Conservation (phyloP, 2,888 invertebrate species). For the Heliothis peltigera region DNA sequence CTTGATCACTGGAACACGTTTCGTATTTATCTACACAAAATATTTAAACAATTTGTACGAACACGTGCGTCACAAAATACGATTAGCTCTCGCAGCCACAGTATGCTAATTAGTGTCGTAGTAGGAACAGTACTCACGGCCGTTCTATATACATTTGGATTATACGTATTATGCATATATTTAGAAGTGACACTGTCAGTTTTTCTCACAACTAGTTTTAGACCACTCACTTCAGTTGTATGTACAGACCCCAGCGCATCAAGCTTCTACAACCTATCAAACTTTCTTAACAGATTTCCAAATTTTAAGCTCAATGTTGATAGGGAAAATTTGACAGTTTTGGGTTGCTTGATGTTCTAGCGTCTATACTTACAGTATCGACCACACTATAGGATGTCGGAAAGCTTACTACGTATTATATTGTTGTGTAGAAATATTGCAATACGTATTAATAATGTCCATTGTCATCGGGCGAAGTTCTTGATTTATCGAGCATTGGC, state of each 20-base stretch:
- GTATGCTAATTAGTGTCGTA: conserved; percentile 67
- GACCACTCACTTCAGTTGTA: background rate
- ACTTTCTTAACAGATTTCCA: too few species aligned
- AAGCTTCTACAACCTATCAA: too few species aligned
- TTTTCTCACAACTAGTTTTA: background rate
- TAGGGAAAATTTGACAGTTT: too few species aligned
- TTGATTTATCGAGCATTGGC: conserved; percentile 34
- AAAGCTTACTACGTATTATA: conserved; percentile 6
- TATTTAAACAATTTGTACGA: conserved; percentile 70
- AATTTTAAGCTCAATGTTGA: too few species aligned
- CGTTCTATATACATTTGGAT: conserved; percentile 25
- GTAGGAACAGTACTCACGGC: conserved; percentile 51
- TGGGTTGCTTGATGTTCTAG: too few species aligned
- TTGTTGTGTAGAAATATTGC: conserved; percentile 7
- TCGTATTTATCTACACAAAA: conserved; percentile 70
- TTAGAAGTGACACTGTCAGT: conserved; percentile 12
- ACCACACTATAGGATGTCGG: background rate
- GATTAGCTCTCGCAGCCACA: conserved; percentile 60
- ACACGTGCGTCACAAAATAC: conserved; percentile 68
- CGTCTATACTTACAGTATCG: too few species aligned
- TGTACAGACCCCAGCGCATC: too few species aligned
- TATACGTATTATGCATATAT: conserved; percentile 21
- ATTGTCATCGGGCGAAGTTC: conserved; percentile 11
- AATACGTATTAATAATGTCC: conserved; percentile 11
- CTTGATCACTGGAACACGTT: conserved; percentile 68